Evolutionary conservation across 2,888 invertebrate species (phyloP).

Genomic region (Allophyes oxyacanthae): DNA sequence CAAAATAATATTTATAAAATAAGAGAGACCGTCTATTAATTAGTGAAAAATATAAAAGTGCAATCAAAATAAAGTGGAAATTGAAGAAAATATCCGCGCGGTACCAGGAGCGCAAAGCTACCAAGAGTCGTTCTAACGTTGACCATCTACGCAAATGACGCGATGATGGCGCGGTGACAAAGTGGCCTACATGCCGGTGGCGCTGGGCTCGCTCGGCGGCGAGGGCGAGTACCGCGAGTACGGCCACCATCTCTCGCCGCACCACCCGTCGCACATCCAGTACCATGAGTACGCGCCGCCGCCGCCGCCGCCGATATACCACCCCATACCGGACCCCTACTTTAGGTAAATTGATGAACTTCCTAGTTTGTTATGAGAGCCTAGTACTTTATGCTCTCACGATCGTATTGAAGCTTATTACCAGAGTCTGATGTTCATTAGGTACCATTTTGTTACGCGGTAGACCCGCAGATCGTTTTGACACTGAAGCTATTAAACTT

Average conservation of each 20-base stretch:
- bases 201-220: constrained; percentile 91
- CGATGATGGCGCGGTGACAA: constrained; percentile 89
- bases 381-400: constrained; percentile 45
- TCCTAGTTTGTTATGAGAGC: constrained; percentile 28
- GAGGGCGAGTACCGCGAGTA: constrained; percentile 90
- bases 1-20: constrained; percentile 10
- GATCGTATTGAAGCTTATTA: no score
- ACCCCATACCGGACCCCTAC: constrained; percentile 82
- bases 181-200: constrained; percentile 91
- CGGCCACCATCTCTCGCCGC: constrained; percentile 85
- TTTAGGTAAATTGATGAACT: constrained; percentile 83
- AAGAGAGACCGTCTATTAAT: constrained; percentile 14
- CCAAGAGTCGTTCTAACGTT: constrained; percentile 20
- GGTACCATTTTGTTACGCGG: no score
- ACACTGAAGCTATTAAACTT: no score
- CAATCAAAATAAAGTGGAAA: constrained; percentile 1
- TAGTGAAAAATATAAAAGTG: not conserved
- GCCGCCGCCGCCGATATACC: constrained; percentile 85
- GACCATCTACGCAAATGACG: constrained; percentile 39
- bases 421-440: no score
- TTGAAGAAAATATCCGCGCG: constrained; percentile 19
- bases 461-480: no score
- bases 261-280: constrained; percentile 77
- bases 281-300: constrained; percentile 90
- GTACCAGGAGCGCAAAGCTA: constrained; percentile 62